Evolutionary conservation across 1,140 invertebrate species (phyloP), one percentile per base, ranked within the genome.

Genomic region (Philotrypesis tridentata): DNA sequence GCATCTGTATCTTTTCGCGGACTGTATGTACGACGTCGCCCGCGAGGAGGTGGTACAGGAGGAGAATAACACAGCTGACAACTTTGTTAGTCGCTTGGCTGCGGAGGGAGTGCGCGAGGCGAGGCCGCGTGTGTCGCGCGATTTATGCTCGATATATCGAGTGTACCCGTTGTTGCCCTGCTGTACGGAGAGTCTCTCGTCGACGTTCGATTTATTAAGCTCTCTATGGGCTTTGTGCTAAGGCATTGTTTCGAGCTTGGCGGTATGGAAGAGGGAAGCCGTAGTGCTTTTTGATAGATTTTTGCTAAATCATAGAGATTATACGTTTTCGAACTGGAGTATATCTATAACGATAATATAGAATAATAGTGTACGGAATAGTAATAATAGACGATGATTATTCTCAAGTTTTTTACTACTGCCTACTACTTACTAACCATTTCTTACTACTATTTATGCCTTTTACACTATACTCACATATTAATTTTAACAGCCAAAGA

Each of bases 1-100:
- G 48, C 48, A 55, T 55, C 48, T 55, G 48, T 17, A n/a, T 55
- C 48, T 55, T 55, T 55, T 55, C 48, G 48, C 21, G 21, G 48
- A 55, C 48, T 55, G n/a, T n/a, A n/a, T n/a, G n/a, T n/a, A 55
- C 48, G 48, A 55, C 21, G 48, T 55, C 21, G 48, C 21, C 21
- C 40, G 48, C 78, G 74, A 27, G 43, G 61, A 72, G 23, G 27
- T n/a, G 27, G 31, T 25, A 72, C 60, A 73, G 70, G 72, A 17
- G 40, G 71, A 74, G 60, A 75, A 75, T 55, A 55, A 37, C 21
- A 55, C 21, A 55, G 48, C 48, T 55, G 48, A 55, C 48, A 55
- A 55, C 48, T 55, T 55, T 55, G 48, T 55, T 55, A 55, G 48
- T n/a, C 48, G 48, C 6, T 17, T n/a, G n/a, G n/a, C n/a, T n/a